These are phyloP conservation scores for Yponomeuta plumbellus DNA, from an alignment of 2,888 invertebrate genomes.

Conservation along the genomic window DNA sequence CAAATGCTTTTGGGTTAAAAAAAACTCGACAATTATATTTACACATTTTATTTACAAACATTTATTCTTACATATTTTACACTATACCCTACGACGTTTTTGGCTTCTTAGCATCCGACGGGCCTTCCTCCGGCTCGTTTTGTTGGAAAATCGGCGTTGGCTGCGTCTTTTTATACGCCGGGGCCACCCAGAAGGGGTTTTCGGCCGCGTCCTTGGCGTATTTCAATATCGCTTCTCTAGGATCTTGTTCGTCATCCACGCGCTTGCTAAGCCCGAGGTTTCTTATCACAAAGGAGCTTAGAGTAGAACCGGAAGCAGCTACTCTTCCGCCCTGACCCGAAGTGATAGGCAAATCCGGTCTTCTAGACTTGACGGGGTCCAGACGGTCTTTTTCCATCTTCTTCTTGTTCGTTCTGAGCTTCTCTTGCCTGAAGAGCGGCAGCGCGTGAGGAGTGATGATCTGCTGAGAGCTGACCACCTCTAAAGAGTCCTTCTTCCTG, in stretches of 20 bases:
- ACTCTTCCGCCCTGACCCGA: constrained; percentile 95
- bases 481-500: constrained; percentile 87
- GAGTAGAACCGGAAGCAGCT: constrained; percentile 94
- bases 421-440: constrained; percentile 95
- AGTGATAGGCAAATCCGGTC: constrained; percentile 92
- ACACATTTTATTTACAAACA: constrained; percentile 21
- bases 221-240: constrained; percentile 94
- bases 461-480: constrained; percentile 92
- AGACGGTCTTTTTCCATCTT: constrained; percentile 93
- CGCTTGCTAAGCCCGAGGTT: constrained; percentile 95
- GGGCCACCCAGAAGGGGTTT: constrained; percentile 97
- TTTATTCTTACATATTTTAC: neutral
- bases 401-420: constrained; percentile 91
- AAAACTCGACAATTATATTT: neutral
- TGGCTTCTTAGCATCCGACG: constrained; percentile 71
- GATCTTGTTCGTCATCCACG: constrained; percentile 94
- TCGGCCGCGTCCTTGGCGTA: constrained; percentile 96
- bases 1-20: too few relatives aligned
- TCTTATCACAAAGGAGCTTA: constrained; percentile 97
- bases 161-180: constrained; percentile 93
- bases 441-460: constrained; percentile 97
- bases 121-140: constrained; percentile 60
- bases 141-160: constrained; percentile 87
- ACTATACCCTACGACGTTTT: constrained; percentile 38
- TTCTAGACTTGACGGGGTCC: constrained; percentile 87